Percentiles rank a stretch among this genome's conserved stretches.
phyloP scores from a whole-genome alignment of 2,113 vertebrate genomes.

The Thryonomys swinderianus region DNA sequence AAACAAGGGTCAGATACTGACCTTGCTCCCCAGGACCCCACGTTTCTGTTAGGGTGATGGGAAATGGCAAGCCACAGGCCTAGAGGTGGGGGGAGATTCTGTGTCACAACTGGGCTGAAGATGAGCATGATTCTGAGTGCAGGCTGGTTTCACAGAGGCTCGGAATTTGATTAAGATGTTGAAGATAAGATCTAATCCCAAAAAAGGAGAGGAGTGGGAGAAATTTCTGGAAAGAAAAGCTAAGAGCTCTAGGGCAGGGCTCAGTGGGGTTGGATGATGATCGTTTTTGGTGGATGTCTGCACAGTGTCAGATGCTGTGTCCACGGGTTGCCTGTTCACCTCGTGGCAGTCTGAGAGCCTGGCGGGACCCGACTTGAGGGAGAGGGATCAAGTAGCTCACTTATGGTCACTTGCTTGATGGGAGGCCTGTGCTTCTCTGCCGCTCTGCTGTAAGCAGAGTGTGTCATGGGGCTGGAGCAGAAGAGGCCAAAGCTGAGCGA shows the following conservation, averaged over 20 bases:
- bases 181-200: conserved; percentile 12
- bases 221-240: not conserved
- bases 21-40: not conserved
- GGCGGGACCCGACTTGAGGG: not conserved
- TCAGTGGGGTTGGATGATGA: not conserved
- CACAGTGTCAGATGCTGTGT: not conserved
- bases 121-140: not conserved
- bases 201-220: conserved; percentile 12
- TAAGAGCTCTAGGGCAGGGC: not conserved
- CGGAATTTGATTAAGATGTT: conserved; percentile 43
- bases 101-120: not conserved
- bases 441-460: not conserved
- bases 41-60: not conserved
- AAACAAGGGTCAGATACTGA: not conserved
- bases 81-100: not conserved
- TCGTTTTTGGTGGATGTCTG: not conserved
- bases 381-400: conserved; percentile 15
- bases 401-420: not conserved
- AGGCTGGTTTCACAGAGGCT: conserved; percentile 38
- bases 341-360: not conserved
- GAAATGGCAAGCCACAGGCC: not conserved
- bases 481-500: not conserved
- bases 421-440: not conserved
- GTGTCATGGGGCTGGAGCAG: not conserved
- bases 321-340: not conserved